Base-by-base conservation (phyloP, 92 coral and sea anemone species). In the Actinernus sp. region DNA sequence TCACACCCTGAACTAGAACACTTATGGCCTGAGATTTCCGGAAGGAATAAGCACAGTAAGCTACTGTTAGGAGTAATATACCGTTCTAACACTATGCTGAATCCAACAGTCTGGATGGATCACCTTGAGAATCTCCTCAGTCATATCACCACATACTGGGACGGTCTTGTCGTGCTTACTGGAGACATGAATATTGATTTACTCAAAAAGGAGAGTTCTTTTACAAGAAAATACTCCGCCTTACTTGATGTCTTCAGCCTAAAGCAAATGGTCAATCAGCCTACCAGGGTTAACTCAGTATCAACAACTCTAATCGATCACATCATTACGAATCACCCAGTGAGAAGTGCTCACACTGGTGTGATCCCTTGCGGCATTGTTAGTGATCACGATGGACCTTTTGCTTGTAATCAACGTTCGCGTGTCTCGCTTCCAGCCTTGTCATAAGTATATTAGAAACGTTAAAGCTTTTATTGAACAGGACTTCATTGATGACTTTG, bases 111-210 rank as follows among this genome's bases (percentile, higher is more conserved):
- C 4, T 86, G 79, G 83, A 49, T 86, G n/a, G 70, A 63, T 52
- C 44, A 43, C 27, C 51, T 55, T 21, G 75, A 68, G 25, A 53
- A 22, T 41, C 77, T 87, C 20, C 33, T 70, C 8, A 8, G 54
- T 45, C 63, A 55, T 22, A 3, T 81, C 16, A 74, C 58, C 18
- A 54, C 63, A 13, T 33, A 61, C 40, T 87, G 85, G 93, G 74
- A 87, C 31, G 86, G 83, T 51, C 66, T 70, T 57, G 47, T 79
- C 47, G 18, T 73, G 29, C 71, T 79, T 20, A 79, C 81, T 33
- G 79, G 87, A 27, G 86, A 78, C 58, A 26, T 85, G 40, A 85
- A 85, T 37, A 30, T 85, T 17, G 68, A 61, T 63, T 52, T 79
- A 19, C 52, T 71, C 31, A 26, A 54, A n/a, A 49, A 16, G 20